Evolutionary conservation across 2,888 invertebrate species (phyloP).

Genomic region (Apamea sordens): DNA sequence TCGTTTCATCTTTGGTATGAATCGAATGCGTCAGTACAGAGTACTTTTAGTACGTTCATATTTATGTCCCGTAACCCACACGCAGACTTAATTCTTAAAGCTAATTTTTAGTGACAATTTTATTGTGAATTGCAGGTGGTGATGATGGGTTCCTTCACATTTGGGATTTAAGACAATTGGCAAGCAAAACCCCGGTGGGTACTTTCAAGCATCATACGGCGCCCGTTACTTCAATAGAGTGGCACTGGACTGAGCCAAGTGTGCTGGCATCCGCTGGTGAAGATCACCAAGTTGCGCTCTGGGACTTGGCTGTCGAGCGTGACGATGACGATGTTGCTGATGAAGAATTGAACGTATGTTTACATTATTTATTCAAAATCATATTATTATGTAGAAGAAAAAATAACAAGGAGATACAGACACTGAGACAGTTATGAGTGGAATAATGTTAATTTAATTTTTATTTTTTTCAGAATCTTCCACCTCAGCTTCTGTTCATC

Average conservation of each 20-base stretch:
- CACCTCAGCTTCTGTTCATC: slow-evolving; percentile 98
- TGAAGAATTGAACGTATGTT: slow-evolving; percentile 87
- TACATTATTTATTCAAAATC: background rate
- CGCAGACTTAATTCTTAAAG: background rate
- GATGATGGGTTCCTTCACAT: slow-evolving; percentile 98
- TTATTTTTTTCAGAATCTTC: slow-evolving; percentile 92
- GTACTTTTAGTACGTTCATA: background rate
- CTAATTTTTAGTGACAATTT: background rate
- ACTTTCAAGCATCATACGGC: slow-evolving; percentile 98
- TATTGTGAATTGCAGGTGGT: slow-evolving; percentile 92
- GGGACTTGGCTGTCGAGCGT: slow-evolving; percentile 98
- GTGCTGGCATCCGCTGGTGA: slow-evolving; percentile 98
- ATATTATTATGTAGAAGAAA: background rate
- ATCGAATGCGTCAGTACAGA: background rate
- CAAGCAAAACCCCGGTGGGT: slow-evolving; percentile 95
- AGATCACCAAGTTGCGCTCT: slow-evolving; percentile 98
- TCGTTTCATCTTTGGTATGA: background rate
- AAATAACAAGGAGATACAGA: background rate
- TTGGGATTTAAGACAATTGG: slow-evolving; percentile 98
- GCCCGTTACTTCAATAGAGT: slow-evolving; percentile 98
- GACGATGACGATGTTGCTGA: slow-evolving; percentile 91
- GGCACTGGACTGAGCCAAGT: slow-evolving; percentile 98
- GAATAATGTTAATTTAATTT: background rate
- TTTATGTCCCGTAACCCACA: background rate
- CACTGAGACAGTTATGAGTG: background rate